Percentiles rank a stretch among this genome's conserved stretches.
phyloP scores from a whole-genome alignment of 2,888 invertebrate species.

The Dasypolia templi region DNA sequence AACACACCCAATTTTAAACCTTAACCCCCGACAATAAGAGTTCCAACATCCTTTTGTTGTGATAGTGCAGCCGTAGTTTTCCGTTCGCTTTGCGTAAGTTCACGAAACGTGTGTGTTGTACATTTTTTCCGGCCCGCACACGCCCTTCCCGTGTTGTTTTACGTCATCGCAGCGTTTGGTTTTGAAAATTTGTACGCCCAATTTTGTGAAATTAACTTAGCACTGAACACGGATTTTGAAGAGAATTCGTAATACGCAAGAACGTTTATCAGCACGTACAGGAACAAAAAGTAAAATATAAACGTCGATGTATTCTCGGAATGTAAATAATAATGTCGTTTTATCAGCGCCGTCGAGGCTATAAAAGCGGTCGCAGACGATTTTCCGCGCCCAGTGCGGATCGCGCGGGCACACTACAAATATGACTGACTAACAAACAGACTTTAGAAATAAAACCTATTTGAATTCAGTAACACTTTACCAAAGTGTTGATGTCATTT shows the following conservation, averaged over 20 bases:
- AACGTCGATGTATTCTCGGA: constrained; percentile 61
- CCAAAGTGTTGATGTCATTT: constrained; percentile 29
- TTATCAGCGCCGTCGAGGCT: constrained; percentile 76
- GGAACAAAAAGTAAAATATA: constrained; percentile 58
- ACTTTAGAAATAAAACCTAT: constrained; percentile 17
- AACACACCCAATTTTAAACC: constrained; percentile 54
- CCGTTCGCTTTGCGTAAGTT: constrained; percentile 79
- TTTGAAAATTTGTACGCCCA: constrained; percentile 37
- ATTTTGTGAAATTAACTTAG: constrained; percentile 31
- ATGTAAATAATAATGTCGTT: constrained; percentile 64
- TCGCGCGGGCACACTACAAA: constrained; percentile 86
- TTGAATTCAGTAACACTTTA: constrained; percentile 14
- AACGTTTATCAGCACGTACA: constrained; percentile 41
- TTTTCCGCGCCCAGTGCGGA: constrained; percentile 86
- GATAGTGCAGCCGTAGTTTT: constrained; percentile 77
- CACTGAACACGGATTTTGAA: constrained; percentile 6
- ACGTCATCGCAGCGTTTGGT: constrained; percentile 53
- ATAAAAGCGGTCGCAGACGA: constrained; percentile 75
- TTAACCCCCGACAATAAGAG: constrained; percentile 56
- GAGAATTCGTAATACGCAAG: constrained; percentile 26
- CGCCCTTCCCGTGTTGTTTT: constrained; percentile 54
- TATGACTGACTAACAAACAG: constrained; percentile 62
- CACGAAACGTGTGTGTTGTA: constrained; percentile 46
- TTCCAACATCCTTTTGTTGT: constrained; percentile 59
- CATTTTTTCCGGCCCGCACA: constrained; percentile 56